These are phyloP conservation scores for Entomobrya proxima DNA, from an alignment of 2,888 invertebrate genomes.

Conservation along the genomic window DNA sequence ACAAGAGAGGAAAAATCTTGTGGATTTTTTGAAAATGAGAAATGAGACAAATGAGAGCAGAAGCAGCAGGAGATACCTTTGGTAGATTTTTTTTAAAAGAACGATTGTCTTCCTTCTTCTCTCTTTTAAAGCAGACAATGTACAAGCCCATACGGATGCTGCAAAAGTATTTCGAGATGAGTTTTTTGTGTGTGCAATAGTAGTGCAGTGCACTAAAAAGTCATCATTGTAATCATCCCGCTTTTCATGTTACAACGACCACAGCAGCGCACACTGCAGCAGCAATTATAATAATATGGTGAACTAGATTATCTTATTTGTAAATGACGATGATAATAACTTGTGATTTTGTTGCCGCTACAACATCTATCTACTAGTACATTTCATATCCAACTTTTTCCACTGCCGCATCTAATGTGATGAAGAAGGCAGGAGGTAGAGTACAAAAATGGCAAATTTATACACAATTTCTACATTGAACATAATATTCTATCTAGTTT, in stretches of 20 bases:
- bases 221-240: neutral
- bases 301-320: slow-evolving; percentile 43
- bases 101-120: slow-evolving; percentile 15
- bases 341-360: neutral
- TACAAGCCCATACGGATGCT: no score
- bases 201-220: neutral
- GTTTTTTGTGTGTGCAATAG: neutral
- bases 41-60: neutral
- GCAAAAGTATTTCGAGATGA: neutral
- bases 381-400: neutral
- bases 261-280: no score
- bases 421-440: neutral
- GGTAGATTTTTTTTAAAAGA: slow-evolving; percentile 8
- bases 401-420: neutral
- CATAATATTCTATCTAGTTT: neutral
- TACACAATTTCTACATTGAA: slow-evolving; percentile 2
- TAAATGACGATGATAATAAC: neutral
- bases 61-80: neutral
- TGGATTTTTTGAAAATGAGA: neutral
- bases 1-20: no score
- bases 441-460: slow-evolving; percentile 5
- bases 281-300: slow-evolving; percentile 26
- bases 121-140: neutral
- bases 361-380: neutral
- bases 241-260: slow-evolving; percentile 1